phyloP scores from a whole-genome alignment of 2,888 invertebrate genomes.

The Eupithecia centaureata region DNA sequence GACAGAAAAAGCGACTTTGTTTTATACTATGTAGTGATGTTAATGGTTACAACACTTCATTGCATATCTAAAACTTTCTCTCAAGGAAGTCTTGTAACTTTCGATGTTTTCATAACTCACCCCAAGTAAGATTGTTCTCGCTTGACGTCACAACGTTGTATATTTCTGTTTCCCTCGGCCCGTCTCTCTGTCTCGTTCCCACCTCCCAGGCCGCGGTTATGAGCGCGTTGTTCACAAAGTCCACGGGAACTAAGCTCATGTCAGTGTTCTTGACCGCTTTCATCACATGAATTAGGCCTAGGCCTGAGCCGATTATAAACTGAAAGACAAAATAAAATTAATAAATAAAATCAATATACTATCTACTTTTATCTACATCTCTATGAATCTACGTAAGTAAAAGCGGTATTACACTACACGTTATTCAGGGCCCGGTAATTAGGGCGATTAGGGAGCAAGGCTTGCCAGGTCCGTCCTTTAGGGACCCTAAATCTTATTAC shows the following conservation, averaged over 20 bases:
- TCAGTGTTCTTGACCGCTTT: slow-evolving; percentile 26
- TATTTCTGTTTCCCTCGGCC: slow-evolving; percentile 23
- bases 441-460: no score
- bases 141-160: slow-evolving; percentile 34
- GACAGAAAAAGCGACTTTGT: no score
- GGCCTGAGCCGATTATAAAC: slow-evolving; percentile 33
- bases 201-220: slow-evolving; percentile 45
- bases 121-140: slow-evolving; percentile 24
- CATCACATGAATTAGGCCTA: slow-evolving; percentile 37
- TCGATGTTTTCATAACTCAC: slow-evolving; percentile 17
- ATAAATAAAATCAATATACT: no score
- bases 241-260: slow-evolving; percentile 40
- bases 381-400: no score
- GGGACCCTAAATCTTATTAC: no score
- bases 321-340: slow-evolving; percentile 19
- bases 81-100: not conserved
- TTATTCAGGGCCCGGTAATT: no score
- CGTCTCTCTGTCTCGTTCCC: slow-evolving; percentile 16
- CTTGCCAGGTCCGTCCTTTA: no score
- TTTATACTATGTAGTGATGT: no score
- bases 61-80: no score
- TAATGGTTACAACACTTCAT: no score
- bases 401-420: no score
- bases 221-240: slow-evolving; percentile 46
- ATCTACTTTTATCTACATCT: no score